A percentile compares a stretch with the other conserved stretches of the same genome.
phyloP scores from a whole-genome alignment of 2,888 invertebrate genomes.

The Gryllus longicercus region DNA sequence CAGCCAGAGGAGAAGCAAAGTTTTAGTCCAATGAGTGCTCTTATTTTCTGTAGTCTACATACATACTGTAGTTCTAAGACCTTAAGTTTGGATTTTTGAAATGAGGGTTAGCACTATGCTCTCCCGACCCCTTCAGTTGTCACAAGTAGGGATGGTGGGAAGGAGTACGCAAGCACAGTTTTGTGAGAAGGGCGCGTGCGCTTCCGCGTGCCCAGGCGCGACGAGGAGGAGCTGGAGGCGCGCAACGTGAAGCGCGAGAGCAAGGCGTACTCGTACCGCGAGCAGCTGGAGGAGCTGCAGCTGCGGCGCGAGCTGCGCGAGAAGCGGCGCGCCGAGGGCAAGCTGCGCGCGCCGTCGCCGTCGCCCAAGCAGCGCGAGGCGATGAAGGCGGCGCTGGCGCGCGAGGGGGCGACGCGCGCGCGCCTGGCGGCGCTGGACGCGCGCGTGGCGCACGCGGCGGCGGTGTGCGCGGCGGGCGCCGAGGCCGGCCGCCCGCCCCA shows the following conservation, averaged over 20 bases:
- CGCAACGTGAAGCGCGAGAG: conserved; percentile 92
- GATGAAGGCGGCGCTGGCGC: conserved; percentile 78
- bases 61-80: no score
- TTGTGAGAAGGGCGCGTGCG: no score
- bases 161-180: no score
- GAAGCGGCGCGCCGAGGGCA: conserved; percentile 76
- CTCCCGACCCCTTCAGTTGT: no score
- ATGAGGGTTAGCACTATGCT: no score
- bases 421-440: conserved; percentile 60
- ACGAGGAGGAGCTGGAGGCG: conserved; percentile 45
- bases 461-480: conserved; percentile 20
- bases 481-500: background rate
- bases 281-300: conserved; percentile 92
- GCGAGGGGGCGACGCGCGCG: conserved; percentile 74
- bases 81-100: no score
- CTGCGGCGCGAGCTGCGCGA: conserved; percentile 89
- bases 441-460: conserved; percentile 18
- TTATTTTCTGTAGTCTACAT: no score
- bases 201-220: background rate
- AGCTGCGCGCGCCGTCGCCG: conserved; percentile 66
- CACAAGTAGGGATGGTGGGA: no score
- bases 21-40: no score
- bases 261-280: conserved; percentile 94
- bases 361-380: conserved; percentile 91
- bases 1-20: no score